Base-by-base conservation (phyloP, 1,140 invertebrate genomes). In the Cydia splendana region DNA sequence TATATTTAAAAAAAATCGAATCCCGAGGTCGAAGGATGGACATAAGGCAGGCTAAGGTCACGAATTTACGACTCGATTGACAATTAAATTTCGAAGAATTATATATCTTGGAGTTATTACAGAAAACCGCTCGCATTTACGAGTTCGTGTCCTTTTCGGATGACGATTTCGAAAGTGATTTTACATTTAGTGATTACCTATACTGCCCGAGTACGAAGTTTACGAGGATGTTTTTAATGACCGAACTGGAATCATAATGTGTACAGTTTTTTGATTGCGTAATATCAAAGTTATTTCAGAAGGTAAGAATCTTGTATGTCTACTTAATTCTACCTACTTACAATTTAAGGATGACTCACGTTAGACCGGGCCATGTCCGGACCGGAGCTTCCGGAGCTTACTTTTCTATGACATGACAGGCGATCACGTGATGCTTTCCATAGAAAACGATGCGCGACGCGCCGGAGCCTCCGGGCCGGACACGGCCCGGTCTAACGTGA, bases 151-250 rank as follows among this genome's bases (percentile, higher is more conserved):
- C 81, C 86, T 82, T 62, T 74, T 65, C n/a, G 69, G 75, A 71
- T 78, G 74, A 81, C 78, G 77, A 81, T 85, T 91, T 89, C 82
- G 88, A 91, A 91, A 90, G 88, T 88, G 81, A 88, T 84, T 87
- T 84, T 62, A 62, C 57, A 18, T 62, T 62, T 62, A 24, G 53
- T 62, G n/a, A 62, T 62, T 24, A 62, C 57, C 78, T 78, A 75
- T 20, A 74, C 85, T 71, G 67, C 0, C 67, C 34, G 20, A 71
- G 18, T 84, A 81, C 75, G 80, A 71, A 89, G 86, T 76, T 81
- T 85, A 84, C 69, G 80, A 83, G 78, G 78, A 76, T 67, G 76
- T 77, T 76, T 34, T 85, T 85, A 84, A 84, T 83, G 81, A 77
- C 62, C 13, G 65, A 62, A 80, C 77, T 77, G 57, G 45, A 42